Base-by-base conservation (phyloP, 2,113 vertebrate species). In the Scomber colias region DNA sequence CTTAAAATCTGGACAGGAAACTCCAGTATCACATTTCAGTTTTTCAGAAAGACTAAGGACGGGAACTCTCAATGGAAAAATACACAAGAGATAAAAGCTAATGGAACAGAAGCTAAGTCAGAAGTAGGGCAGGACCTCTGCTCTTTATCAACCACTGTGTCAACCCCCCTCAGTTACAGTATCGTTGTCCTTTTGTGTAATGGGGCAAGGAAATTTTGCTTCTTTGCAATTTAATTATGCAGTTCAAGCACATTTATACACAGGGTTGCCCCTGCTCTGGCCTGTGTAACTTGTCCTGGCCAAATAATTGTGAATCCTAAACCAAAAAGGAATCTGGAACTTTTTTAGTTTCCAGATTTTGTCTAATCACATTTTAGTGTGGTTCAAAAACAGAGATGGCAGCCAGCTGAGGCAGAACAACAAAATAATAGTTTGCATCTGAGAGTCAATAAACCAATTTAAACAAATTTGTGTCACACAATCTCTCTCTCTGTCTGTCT, bases 371-470 rank as follows among this genome's bases (percentile, higher is more conserved):
- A 83, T 85, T 80, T 83, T 1, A 67, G 19, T 19, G 1, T 46
- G 27, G 15, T 72, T 83, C 14, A 19, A 73, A 70, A 70, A 72
- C 67, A 66, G 49, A 74, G 5, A 77, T 53, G 45, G 60, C n/a
- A 24, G 15, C 4, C n/a, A 56, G 24, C 16, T 75, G 16, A 57
- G 7, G 46, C 24, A 71, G 13, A 64, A 50, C 48, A 72, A 74
- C 57, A 71, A 68, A 67, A 19, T 69, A 70, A 74, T 81, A 45
- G 30, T 30, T 82, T 66, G 48, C 68, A 77, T 73, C 75, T 65
- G 75, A 66, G 45, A 82, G 64, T 66, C 51, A 77, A 60, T 74
- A 73, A 82, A 62, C 48, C 51, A 62, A 61, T 79, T 75, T 55
- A n/a, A 71, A n/a, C 54, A 17, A 44, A 64, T 65, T 55, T 72